Evolutionary conservation across 2,797 vertebrate genomes (phyloP).

Genomic region (Miichthys miiuy): DNA sequence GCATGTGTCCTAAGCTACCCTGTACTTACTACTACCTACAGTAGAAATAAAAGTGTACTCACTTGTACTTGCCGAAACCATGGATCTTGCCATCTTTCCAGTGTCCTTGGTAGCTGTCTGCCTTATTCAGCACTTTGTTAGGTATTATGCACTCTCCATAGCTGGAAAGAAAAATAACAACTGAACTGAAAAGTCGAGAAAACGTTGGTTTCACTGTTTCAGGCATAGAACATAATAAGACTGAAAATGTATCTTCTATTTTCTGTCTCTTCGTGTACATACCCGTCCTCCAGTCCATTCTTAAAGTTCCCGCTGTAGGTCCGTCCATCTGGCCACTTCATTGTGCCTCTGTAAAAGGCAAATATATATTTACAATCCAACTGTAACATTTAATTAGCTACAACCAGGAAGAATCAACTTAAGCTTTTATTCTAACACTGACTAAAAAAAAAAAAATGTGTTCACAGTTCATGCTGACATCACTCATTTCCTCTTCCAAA

Average conservation of each 20-base stretch:
- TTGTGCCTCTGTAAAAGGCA: conserved; percentile 86
- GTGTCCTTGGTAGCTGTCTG: conserved; percentile 91
- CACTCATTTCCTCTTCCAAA: not conserved
- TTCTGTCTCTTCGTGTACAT: conserved; percentile 60
- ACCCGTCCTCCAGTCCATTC: conserved; percentile 96
- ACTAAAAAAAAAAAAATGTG: not conserved
- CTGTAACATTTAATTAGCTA: not conserved
- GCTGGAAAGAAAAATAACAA: conserved; percentile 41
- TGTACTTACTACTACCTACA: not conserved
- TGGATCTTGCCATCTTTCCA: conserved; percentile 98
- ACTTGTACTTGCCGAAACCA: conserved; percentile 95
- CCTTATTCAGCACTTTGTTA: conserved; percentile 89
- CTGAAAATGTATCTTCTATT: not conserved
- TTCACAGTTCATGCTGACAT: not conserved
- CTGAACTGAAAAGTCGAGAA: not conserved
- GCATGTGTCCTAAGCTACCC: not conserved
- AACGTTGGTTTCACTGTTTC: conserved; percentile 1
- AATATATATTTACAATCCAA: not conserved
- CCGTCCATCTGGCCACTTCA: conserved; percentile 94
- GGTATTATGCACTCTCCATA: conserved; percentile 83
- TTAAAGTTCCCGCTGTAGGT: conserved; percentile 94
- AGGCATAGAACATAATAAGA: not conserved
- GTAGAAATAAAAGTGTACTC: conserved; percentile 48
- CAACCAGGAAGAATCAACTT: not conserved
- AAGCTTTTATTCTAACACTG: not conserved